phyloP scores from a whole-genome alignment of 1,140 invertebrate genomes.

The Triops cancriformis region DNA sequence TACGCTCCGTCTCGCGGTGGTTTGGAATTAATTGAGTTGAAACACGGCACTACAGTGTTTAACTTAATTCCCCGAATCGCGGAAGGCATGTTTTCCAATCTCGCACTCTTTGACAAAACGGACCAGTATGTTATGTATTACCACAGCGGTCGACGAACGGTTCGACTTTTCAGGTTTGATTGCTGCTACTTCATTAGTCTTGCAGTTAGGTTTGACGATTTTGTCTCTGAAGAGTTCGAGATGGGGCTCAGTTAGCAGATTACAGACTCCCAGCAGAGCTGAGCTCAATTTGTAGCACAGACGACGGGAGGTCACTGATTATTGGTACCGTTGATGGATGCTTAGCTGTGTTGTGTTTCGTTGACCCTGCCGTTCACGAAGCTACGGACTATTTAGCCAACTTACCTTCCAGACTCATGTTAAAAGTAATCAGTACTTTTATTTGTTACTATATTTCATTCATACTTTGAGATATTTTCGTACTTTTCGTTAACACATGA shows the following conservation, averaged over 20 bases:
- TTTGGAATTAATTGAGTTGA: conserved; percentile 60
- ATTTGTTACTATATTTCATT: too few species aligned
- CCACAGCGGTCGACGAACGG: conserved; percentile 84
- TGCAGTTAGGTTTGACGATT: conserved; percentile 29
- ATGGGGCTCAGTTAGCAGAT: conserved; percentile 84
- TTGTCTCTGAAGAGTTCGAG: conserved; percentile 53
- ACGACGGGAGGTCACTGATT: conserved; percentile 70
- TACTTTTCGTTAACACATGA: too few species aligned
- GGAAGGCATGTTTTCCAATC: conserved; percentile 93
- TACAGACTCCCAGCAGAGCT: conserved; percentile 86
- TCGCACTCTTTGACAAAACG: conserved; percentile 85
- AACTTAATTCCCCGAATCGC: conserved; percentile 57
- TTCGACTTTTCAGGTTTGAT: conserved; percentile 75
- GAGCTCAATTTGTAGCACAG: conserved; percentile 70
- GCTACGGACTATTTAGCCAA: conserved; percentile 55
- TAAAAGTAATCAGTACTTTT: background rate
- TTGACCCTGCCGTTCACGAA: conserved; percentile 60
- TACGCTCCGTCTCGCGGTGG: conserved; percentile 86
- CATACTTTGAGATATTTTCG: too few species aligned
- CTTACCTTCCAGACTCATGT: conserved; percentile 46
- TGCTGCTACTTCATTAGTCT: conserved; percentile 26
- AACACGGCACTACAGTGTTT: conserved; percentile 40
- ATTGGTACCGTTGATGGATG: conserved; percentile 89
- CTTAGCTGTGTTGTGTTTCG: conserved; percentile 80
- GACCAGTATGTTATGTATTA: conserved; percentile 96